Base-by-base conservation (phyloP, 2,797 vertebrate species). In the Rhincodon typus region DNA sequence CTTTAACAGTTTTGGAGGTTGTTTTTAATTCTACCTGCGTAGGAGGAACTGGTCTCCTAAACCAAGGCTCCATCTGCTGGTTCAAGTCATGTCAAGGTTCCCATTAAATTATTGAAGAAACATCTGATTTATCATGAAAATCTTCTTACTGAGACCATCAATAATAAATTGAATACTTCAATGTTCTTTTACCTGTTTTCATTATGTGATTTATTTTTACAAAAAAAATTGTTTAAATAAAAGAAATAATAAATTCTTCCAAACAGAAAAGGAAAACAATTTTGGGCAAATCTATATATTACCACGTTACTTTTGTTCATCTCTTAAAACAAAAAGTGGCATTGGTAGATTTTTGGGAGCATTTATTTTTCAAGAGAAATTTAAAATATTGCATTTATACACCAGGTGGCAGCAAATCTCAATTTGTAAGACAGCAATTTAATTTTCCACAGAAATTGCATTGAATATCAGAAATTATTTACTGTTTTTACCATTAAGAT, bases 351-450 rank as follows among this genome's bases (percentile, higher is more conserved):
- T 66, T n/a, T 19, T 91, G 53, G 27, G 30, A 91, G 30, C 34
- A 62, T 91, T 91, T 66, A 5, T 19, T 21, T 66, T 62, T 30
- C 13, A 91, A 66, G 66, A 62, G 79, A 30, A 90, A n/a, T 66
- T 91, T 19, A 66, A 90, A 93, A 93, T 69, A 69, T 7, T n/a
- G 23, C 8, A 42, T 42, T 42, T 93, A 0, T 69, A 21, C 90
- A 93, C n/a, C 62, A 93, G 90, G 62, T 93, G 90, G n/a, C 90
- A 93, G 90, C 90, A 93, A 42, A 69, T 69, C 62, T 69, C n/a
- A 69, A 93, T 69, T 93, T 67, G 66, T 69, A 25, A 21, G 2
- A 67, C 66, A 69, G n/a, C 6, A 93, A 25, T 21, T 69, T 69
- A 19, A 66, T 10, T 84, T 66, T 19, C 30, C n/a, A 69, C 23